These are phyloP conservation scores for Myiagra hebetior DNA, from an alignment of 2,113 vertebrate genomes.

Conservation along the genomic window DNA sequence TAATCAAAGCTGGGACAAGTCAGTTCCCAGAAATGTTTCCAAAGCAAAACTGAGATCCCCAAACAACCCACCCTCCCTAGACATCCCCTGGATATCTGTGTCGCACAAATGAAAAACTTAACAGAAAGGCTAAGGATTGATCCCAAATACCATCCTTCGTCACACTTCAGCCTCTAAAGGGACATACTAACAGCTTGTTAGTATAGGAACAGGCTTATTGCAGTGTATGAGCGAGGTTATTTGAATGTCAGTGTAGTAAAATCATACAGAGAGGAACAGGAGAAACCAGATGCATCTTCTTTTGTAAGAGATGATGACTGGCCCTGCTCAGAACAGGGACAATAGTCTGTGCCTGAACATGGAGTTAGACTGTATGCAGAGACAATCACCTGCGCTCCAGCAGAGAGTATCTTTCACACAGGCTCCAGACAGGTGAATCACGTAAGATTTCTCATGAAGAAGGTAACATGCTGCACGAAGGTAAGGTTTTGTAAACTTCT, in stretches of 20 bases:
- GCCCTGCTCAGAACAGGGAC: not conserved
- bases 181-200: not conserved
- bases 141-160: not conserved
- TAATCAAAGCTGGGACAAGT: not conserved
- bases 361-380: not conserved
- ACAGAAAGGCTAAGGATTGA: not conserved
- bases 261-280: not conserved
- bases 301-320: not conserved
- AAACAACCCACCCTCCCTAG: not conserved
- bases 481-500: not conserved
- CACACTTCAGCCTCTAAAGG: not conserved
- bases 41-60: not conserved
- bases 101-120: not conserved
- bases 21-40: not conserved
- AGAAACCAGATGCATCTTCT: not conserved
- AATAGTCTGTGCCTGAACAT: not conserved
- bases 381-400: not conserved
- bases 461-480: not conserved
- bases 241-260: not conserved
- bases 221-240: not conserved
- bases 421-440: not conserved
- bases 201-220: not conserved
- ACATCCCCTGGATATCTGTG: not conserved
- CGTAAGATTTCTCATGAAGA: not conserved
- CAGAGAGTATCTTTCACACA: not conserved